phyloP scores from a whole-genome alignment of 2,113 vertebrate species.

The Vulpes lagopus region DNA sequence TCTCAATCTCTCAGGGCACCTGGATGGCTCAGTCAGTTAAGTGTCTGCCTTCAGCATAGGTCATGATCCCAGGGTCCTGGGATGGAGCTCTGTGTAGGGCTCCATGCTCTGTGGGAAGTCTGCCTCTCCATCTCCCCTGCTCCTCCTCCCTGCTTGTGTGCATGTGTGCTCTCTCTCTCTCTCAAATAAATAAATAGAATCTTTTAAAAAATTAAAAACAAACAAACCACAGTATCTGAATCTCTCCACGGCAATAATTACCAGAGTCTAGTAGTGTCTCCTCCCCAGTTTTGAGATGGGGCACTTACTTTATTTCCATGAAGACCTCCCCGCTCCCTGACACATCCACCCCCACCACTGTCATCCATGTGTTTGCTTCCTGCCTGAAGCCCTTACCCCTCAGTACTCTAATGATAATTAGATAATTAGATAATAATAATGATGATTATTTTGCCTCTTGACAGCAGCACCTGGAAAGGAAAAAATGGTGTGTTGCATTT shows the following conservation, averaged over 20 bases:
- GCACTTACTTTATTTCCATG: background rate
- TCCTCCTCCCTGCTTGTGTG: too few relatives aligned
- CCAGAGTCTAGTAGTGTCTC: background rate
- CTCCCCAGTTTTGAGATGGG: background rate
- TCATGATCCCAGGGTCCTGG: too few relatives aligned
- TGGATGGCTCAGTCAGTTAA: too few relatives aligned
- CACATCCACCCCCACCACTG: background rate
- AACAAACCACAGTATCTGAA: background rate
- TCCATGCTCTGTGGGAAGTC: too few relatives aligned
- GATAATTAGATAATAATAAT: too few relatives aligned
- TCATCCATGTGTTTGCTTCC: background rate
- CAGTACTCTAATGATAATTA: background rate
- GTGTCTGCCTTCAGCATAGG: too few relatives aligned
- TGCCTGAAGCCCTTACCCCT: background rate
- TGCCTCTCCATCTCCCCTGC: too few relatives aligned
- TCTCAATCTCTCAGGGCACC: too few relatives aligned
- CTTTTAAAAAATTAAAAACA: too few relatives aligned
- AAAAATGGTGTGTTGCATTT: background rate
- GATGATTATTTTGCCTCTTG: background rate
- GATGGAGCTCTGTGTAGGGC: too few relatives aligned
- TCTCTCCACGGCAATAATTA: background rate
- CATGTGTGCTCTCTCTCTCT: too few relatives aligned
- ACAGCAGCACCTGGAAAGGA: background rate
- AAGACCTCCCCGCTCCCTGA: background rate
- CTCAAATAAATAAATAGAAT: too few relatives aligned